These are phyloP conservation scores for Pteruthius melanotis DNA, from an alignment of 2,113 vertebrate species.

Conservation along the genomic window DNA sequence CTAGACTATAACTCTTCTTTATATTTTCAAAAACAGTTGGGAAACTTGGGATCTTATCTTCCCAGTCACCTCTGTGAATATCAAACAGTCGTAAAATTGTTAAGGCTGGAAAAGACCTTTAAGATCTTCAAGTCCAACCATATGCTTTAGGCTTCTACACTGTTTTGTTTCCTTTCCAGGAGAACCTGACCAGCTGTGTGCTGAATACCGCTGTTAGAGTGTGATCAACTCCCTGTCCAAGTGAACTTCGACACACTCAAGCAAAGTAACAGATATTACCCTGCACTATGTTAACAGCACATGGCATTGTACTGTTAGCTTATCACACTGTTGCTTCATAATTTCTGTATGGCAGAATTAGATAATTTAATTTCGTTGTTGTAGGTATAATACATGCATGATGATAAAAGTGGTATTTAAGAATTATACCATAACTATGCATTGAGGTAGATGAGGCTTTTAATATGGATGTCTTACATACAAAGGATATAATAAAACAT, in stretches of 20 bases:
- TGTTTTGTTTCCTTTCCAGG: not conserved
- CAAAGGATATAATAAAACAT: not conserved
- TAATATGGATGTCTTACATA: not conserved
- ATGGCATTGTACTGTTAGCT: not conserved
- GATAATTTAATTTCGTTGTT: not conserved
- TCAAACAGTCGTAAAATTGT: not conserved
- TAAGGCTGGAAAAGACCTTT: not conserved
- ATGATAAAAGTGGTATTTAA: not conserved
- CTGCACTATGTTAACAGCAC: not conserved
- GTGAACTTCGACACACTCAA: not conserved
- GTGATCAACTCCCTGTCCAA: not conserved
- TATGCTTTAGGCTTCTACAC: not conserved
- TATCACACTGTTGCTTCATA: not conserved
- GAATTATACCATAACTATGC: not conserved
- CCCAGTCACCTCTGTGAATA: not conserved
- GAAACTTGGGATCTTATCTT: not conserved
- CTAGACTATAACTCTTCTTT: not conserved
- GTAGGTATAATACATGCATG: not conserved
- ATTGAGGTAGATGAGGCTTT: not conserved
- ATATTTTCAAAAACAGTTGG: not conserved
- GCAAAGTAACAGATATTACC: not conserved
- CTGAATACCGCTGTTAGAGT: not conserved
- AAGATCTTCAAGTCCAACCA: not conserved
- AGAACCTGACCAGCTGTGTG: fast-evolving
- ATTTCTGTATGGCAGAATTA: not conserved